These are phyloP conservation scores for Tupiocoris notatus DNA, from an alignment of 2,888 invertebrate species.

Conservation along the genomic window DNA sequence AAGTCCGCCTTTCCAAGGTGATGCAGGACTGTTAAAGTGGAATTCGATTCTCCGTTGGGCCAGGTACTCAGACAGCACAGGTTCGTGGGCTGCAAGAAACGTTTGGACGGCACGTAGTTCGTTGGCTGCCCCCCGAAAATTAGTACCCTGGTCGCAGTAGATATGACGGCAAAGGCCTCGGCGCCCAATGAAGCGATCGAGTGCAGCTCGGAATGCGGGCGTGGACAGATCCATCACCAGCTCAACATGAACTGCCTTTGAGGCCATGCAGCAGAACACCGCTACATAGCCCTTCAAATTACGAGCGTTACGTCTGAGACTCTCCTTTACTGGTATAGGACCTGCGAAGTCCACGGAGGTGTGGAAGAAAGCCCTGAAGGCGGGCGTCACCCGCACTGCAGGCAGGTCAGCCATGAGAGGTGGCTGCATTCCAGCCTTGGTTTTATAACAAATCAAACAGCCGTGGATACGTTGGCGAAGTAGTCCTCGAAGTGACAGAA, in stretches of 20 bases:
- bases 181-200: slow-evolving; percentile 6
- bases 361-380: background rate
- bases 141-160: background rate
- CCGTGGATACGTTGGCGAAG: slow-evolving; percentile 12
- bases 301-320: background rate
- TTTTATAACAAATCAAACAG: background rate
- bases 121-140: slow-evolving; percentile 2
- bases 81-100: background rate
- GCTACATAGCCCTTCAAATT: background rate
- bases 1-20: slow-evolving; percentile 17
- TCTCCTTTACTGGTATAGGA: slow-evolving; percentile 1
- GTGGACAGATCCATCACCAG: slow-evolving; percentile 1
- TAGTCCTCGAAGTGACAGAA: background rate
- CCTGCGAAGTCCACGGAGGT: slow-evolving; percentile 20
- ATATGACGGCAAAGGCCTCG: slow-evolving; percentile 2
- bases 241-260: slow-evolving; percentile 19
- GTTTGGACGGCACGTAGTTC: background rate
- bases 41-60: background rate
- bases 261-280: slow-evolving; percentile 7
- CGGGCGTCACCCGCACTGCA: background rate
- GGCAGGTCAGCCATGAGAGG: slow-evolving; percentile 18
- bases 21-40: slow-evolving; percentile 6
- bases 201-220: background rate
- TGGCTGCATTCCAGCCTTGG: background rate
- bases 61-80: background rate